These are phyloP conservation scores for Triplophysa siluroides DNA, from an alignment of 2,113 vertebrate species.

Conservation along the genomic window DNA sequence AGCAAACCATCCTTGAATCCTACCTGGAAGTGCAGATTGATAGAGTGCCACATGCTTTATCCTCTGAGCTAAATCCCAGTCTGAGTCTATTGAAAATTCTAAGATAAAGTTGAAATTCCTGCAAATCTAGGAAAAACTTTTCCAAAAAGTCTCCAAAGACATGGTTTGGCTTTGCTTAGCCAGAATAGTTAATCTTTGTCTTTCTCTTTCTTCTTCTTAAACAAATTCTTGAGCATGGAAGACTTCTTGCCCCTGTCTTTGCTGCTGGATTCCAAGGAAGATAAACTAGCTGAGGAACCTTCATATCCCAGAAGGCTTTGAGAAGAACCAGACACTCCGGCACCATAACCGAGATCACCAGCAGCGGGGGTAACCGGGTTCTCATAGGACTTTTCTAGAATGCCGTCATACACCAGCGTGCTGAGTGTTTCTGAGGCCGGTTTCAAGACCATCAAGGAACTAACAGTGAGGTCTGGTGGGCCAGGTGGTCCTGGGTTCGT, in stretches of 20 bases:
- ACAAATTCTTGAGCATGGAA: slow-evolving; percentile 90
- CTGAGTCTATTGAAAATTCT: neutral
- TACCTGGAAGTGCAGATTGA: neutral
- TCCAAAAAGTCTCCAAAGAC: neutral
- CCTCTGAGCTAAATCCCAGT: neutral
- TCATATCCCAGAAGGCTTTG: slow-evolving; percentile 54
- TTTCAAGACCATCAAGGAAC: slow-evolving; percentile 72
- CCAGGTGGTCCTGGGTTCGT: slow-evolving; percentile 47
- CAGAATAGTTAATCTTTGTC: slow-evolving; percentile 37
- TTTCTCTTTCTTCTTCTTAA: slow-evolving; percentile 86
- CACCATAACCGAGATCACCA: slow-evolving; percentile 55
- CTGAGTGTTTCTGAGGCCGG: slow-evolving; percentile 82
- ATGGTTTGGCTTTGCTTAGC: neutral
- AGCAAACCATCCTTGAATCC: neutral
- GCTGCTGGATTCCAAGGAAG: slow-evolving; percentile 72
- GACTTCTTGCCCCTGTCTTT: slow-evolving; percentile 88
- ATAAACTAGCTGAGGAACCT: slow-evolving; percentile 55
- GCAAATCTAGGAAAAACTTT: neutral
- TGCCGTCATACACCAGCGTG: slow-evolving; percentile 90
- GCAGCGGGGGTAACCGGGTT: slow-evolving; percentile 67
- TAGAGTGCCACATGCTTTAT: neutral
- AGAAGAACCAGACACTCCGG: slow-evolving; percentile 33
- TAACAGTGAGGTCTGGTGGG: slow-evolving; percentile 70
- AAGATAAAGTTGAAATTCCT: neutral
- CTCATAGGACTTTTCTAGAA: slow-evolving; percentile 89